These are phyloP conservation scores for Xanthorhoe spadicearia DNA, from an alignment of 2,888 invertebrate genomes.

Conservation along the genomic window DNA sequence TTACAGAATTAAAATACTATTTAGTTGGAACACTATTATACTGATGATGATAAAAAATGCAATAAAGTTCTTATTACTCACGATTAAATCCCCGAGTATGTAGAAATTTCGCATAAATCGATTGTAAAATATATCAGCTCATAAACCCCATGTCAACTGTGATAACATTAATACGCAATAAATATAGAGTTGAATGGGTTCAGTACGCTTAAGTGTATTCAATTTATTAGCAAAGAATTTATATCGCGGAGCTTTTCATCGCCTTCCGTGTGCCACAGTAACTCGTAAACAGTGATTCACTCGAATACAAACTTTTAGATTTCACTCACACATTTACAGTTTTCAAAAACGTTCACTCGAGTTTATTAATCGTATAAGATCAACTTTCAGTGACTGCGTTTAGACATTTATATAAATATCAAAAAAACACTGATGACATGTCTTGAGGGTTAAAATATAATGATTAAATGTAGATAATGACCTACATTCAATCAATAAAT, in stretches of 20 bases:
- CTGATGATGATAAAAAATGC: slow-evolving; percentile 1
- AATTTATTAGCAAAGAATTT: slow-evolving; percentile 26
- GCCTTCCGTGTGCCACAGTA: slow-evolving; percentile 18
- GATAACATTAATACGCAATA: slow-evolving; percentile 40
- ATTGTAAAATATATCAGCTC: slow-evolving; percentile 37
- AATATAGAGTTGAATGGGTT: slow-evolving; percentile 40
- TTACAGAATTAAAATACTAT: neutral
- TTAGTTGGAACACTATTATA: neutral
- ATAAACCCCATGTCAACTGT: slow-evolving; percentile 34
- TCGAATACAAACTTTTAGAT: slow-evolving; percentile 1
- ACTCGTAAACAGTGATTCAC: slow-evolving; percentile 13
- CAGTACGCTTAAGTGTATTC: slow-evolving; percentile 32
- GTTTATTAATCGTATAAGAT: neutral
- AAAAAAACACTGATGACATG: too few species aligned
- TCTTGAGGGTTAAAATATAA: too few species aligned
- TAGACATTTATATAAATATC: too few species aligned
- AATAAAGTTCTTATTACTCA: slow-evolving; percentile 9
- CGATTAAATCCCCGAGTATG: slow-evolving; percentile 21
- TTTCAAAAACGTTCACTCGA: neutral
- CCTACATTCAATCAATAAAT: too few species aligned
- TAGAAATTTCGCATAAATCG: slow-evolving; percentile 31
- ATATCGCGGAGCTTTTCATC: slow-evolving; percentile 26
- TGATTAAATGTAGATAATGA: too few species aligned
- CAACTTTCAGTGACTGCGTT: too few species aligned
- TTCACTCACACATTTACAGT: neutral